phyloP scores from a whole-genome alignment of 2,888 invertebrate species.

The Rugalucina vietnamica region DNA sequence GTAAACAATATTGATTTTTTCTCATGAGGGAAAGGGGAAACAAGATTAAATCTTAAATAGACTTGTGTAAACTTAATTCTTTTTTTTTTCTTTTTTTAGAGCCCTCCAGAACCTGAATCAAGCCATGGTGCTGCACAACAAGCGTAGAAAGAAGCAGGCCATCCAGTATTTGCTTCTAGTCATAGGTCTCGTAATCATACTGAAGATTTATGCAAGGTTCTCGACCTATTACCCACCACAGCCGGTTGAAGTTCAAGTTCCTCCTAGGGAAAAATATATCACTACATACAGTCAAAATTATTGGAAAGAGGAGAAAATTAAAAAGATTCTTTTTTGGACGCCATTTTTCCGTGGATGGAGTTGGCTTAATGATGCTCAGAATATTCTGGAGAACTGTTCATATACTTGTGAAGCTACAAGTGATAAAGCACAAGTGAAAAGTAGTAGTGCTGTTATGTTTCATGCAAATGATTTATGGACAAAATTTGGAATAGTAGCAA shows the following conservation, averaged over 20 bases:
- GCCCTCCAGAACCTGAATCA: too few relatives aligned
- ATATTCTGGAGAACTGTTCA: constrained; percentile 20
- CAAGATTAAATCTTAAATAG: too few relatives aligned
- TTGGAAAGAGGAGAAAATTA: constrained; percentile 29
- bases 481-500: constrained; percentile 38
- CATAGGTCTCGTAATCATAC: background rate
- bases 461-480: constrained; percentile 70
- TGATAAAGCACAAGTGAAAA: constrained; percentile 55
- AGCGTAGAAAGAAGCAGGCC: background rate
- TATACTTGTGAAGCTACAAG: constrained; percentile 50
- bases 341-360: constrained; percentile 52
- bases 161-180: background rate
- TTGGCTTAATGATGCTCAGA: constrained; percentile 40
- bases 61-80: too few relatives aligned
- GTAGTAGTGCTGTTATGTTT: constrained; percentile 71
- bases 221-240: background rate
- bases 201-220: background rate
- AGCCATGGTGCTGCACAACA: background rate
- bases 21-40: too few relatives aligned
- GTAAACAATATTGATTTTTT: too few relatives aligned
- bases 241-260: background rate
- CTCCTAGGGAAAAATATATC: constrained; percentile 37
- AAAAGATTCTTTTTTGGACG: constrained; percentile 49
- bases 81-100: too few relatives aligned
- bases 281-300: constrained; percentile 38